These are phyloP conservation scores for Pomacea canaliculata DNA, from an alignment of 2,888 invertebrate genomes.

Conservation along the genomic window DNA sequence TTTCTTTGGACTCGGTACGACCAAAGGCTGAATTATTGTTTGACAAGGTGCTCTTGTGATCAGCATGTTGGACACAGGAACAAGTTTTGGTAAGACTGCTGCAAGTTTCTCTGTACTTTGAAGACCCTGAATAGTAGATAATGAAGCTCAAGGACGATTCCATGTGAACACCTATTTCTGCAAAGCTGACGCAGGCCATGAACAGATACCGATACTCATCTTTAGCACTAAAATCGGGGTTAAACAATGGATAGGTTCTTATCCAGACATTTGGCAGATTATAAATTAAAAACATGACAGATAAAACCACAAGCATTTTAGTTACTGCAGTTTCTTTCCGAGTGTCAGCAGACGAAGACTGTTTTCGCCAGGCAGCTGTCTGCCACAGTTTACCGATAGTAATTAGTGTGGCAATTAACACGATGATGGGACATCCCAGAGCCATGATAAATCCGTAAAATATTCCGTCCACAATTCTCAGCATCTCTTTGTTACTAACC, in stretches of 20 bases:
- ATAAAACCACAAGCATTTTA: slow-evolving; percentile 4
- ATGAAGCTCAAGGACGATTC: neutral
- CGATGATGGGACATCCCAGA: neutral
- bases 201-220: neutral
- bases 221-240: neutral
- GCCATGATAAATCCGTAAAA: slow-evolving; percentile 3
- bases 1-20: too few species aligned
- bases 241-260: neutral
- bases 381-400: neutral
- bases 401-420: neutral
- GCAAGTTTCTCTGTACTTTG: neutral
- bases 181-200: neutral
- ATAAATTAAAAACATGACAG: neutral
- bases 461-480: neutral
- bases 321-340: slow-evolving; percentile 3
- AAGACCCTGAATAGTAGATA: neutral
- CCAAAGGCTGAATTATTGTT: too few species aligned
- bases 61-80: neutral
- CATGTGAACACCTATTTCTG: neutral
- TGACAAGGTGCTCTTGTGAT: too few species aligned
- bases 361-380: neutral
- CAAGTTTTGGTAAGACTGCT: too few species aligned
- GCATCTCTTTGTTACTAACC: neutral
- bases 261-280: neutral
- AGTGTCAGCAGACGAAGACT: neutral